phyloP scores from a whole-genome alignment of 2,888 invertebrate species.

The Fragum sueziense region DNA sequence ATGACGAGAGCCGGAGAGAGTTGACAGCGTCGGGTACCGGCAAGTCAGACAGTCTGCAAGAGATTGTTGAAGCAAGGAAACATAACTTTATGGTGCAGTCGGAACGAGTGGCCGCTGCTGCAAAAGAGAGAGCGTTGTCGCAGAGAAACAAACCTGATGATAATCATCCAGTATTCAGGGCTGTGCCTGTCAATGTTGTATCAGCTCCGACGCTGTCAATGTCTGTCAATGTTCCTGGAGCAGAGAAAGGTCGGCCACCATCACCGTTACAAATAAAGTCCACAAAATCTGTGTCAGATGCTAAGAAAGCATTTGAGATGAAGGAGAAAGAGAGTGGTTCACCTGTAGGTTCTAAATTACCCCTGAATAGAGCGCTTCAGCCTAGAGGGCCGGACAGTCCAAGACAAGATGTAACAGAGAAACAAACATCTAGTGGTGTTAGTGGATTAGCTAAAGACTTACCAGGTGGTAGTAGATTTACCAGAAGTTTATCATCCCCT shows the following conservation, averaged over 20 bases:
- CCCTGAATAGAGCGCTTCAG: constrained; percentile 62
- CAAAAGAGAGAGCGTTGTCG: constrained; percentile 49
- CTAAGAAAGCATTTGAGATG: constrained; percentile 43
- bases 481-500: constrained; percentile 3
- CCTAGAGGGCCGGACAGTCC: constrained; percentile 48
- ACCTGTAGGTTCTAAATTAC: constrained; percentile 16
- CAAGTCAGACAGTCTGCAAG: constrained; percentile 43
- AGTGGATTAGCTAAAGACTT: constrained; percentile 33
- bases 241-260: constrained; percentile 39
- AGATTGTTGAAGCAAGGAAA: constrained; percentile 50
- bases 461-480: background rate
- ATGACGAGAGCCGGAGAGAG: constrained; percentile 31
- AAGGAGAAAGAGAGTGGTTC: constrained; percentile 44
- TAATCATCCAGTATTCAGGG: constrained; percentile 53
- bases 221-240: constrained; percentile 48
- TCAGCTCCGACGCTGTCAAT: constrained; percentile 61
- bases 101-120: constrained; percentile 48
- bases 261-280: constrained; percentile 23
- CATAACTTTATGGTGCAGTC: constrained; percentile 55
- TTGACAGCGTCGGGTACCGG: constrained; percentile 16
- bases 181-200: constrained; percentile 64
- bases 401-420: constrained; percentile 1
- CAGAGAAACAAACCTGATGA: constrained; percentile 10
- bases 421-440: background rate
- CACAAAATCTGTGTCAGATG: constrained; percentile 28